Conservation (phyloP, 2,888 invertebrate genomes). For the Barypeithes pellucidus region DNA sequence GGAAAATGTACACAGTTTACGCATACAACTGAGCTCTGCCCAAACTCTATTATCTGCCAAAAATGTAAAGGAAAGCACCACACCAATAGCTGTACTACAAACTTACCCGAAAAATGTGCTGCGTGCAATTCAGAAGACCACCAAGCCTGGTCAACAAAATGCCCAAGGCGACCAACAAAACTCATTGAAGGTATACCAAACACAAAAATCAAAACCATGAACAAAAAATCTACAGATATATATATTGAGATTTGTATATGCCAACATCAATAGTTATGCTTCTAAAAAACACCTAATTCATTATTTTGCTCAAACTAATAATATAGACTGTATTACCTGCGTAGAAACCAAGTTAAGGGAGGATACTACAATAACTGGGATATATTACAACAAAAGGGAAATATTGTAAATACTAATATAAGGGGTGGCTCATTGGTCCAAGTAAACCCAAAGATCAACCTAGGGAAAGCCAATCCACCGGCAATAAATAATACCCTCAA, state of each 20-base stretch:
- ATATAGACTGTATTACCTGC: neutral
- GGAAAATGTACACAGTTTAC: conserved; percentile 30
- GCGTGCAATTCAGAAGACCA: conserved; percentile 42
- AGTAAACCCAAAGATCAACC: neutral
- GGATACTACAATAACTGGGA: neutral
- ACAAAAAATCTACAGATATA: conserved; percentile 12
- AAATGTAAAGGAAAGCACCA: conserved; percentile 31
- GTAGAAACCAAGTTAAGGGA: neutral
- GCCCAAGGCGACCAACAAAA: conserved; percentile 35
- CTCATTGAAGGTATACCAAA: conserved; percentile 43
- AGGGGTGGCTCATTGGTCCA: neutral
- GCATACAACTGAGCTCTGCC: conserved; percentile 31
- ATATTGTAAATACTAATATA: neutral
- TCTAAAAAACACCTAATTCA: neutral
- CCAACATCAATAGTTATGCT: conserved; percentile 6
- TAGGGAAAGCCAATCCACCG: too few species aligned
- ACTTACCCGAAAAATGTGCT: conserved; percentile 36
- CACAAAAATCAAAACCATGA: conserved; percentile 28
- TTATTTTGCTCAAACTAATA: neutral
- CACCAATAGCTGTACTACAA: too few species aligned
- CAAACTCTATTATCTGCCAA: conserved; percentile 4
- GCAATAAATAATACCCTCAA: neutral
- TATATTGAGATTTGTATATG: neutral
- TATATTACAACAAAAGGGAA: neutral
- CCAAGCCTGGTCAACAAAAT: conserved; percentile 41